Evolutionary conservation across 2,113 vertebrate genomes (phyloP).

Genomic region (Sitta europaea): DNA sequence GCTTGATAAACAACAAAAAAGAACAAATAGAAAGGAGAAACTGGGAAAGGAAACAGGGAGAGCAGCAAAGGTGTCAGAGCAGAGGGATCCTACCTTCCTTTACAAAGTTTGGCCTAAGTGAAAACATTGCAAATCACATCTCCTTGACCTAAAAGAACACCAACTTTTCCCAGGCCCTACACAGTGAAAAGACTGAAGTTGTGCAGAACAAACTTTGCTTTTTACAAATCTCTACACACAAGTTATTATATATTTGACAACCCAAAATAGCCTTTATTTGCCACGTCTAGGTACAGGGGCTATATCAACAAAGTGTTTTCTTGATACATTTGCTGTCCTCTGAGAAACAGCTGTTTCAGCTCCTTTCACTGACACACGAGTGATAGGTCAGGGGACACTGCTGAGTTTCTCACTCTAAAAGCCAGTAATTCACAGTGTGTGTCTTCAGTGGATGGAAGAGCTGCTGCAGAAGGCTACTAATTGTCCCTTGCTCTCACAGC

Average conservation of each 20-base stretch:
- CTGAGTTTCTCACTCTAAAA: conserved; percentile 23
- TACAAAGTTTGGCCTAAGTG: background rate
- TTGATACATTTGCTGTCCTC: background rate
- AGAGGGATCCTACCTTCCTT: background rate
- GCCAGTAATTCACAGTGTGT: background rate
- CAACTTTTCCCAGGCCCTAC: background rate
- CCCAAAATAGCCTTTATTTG: conserved; percentile 2
- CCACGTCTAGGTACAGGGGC: background rate
- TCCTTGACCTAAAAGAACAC: background rate
- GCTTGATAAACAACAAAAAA: background rate
- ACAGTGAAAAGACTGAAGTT: background rate
- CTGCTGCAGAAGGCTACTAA: conserved; percentile 1
- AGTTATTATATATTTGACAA: background rate
- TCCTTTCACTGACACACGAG: background rate
- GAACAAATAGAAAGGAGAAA: background rate
- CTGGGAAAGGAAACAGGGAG: background rate
- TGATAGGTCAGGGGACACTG: background rate
- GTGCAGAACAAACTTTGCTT: conserved; percentile 29
- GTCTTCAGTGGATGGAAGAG: background rate
- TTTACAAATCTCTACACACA: background rate
- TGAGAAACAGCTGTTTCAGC: background rate
- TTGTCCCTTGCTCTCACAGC: background rate
- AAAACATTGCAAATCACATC: background rate
- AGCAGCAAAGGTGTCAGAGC: background rate
- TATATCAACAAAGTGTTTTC: background rate